Evolutionary conservation across 1,140 invertebrate species (phyloP).

Genomic region (Philotrypesis tridentata): DNA sequence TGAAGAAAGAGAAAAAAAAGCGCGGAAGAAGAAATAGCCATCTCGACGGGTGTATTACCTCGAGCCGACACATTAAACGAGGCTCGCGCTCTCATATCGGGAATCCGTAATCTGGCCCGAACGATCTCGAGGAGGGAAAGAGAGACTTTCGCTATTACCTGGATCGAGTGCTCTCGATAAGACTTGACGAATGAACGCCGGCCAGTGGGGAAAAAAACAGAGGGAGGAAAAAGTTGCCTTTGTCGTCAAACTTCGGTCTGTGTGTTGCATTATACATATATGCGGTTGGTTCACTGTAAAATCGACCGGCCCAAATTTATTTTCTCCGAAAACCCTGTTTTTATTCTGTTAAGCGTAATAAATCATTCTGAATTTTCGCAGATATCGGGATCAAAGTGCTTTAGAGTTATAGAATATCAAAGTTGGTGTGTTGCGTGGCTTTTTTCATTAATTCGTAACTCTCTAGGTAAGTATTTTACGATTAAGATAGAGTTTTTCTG

Average conservation of each 20-base stretch:
- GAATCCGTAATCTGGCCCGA: neutral
- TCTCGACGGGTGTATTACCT: neutral
- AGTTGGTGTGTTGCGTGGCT: too few relatives aligned
- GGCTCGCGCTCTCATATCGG: slow-evolving; percentile 8
- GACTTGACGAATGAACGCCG: slow-evolving; percentile 18
- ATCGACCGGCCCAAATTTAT: too few relatives aligned
- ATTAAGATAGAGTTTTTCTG: too few relatives aligned
- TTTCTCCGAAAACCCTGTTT: too few relatives aligned
- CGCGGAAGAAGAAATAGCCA: neutral
- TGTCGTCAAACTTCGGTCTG: neutral
- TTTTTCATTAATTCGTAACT: too few relatives aligned
- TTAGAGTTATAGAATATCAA: too few relatives aligned
- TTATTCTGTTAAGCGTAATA: too few relatives aligned
- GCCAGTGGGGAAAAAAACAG: neutral
- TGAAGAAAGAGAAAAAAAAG: neutral
- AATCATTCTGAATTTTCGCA: too few relatives aligned
- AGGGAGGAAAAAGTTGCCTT: neutral
- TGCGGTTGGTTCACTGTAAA: too few relatives aligned
- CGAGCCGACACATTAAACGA: slow-evolving; percentile 1
- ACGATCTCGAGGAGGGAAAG: slow-evolving; percentile 2
- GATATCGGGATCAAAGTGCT: too few relatives aligned
- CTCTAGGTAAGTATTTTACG: too few relatives aligned
- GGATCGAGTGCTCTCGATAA: slow-evolving; percentile 25
- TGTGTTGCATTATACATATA: neutral
- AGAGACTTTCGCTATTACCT: slow-evolving; percentile 12